Evolutionary conservation across 2,888 invertebrate species (phyloP), one percentile per base, ranked within the genome.

Genomic region (Cryptocephalus primarius): DNA sequence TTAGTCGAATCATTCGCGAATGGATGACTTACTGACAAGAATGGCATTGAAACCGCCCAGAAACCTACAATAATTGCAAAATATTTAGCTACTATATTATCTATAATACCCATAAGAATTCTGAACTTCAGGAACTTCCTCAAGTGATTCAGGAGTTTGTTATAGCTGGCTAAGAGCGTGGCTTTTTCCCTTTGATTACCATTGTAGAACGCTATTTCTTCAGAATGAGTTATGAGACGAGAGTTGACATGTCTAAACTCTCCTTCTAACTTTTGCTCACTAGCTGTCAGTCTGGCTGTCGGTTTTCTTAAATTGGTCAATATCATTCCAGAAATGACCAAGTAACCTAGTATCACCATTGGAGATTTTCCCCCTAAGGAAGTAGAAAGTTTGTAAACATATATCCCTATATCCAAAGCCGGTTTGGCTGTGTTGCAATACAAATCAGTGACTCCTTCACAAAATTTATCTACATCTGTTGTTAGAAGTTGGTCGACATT

Each of bases 351-450:
- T 83, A 97, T 86, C 39, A 88, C 76, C 4, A 83, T 78, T 1
- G 97, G 97, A 9, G 95, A 94, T 81, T 91, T 79, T 45, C 84
- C 83, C 56, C 97, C 77, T 58, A 86, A 83, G 2, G 85, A 79
- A 1, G 94, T 88, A 0, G 95, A 89, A 40, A 99, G 75, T 58
- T 90, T 82, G 65, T 92, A 89, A 9, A 96, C 83, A 66, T 96
- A 97, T 55, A 99, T 88, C 48, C 88, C 77, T 39, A 99, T 96
- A 68, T 99, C 97, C 55, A 99, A 72, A 38, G 94, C 64, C 0
- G 99, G 97, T 74, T 99, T 99, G 59, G 91, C 91, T 31, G 96
- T 82, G 68, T 97, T 95, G 50, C 94, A 92, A 73, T 99, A 99
- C 10, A 99, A 75, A 65, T 96, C 95, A 1, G 94, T 89, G 33